Percentiles rank a stretch among this genome's conserved stretches.
These are phyloP conservation scores for Albula glossodonta DNA, from an alignment of 2,113 vertebrate genomes.

Conservation along the genomic window DNA sequence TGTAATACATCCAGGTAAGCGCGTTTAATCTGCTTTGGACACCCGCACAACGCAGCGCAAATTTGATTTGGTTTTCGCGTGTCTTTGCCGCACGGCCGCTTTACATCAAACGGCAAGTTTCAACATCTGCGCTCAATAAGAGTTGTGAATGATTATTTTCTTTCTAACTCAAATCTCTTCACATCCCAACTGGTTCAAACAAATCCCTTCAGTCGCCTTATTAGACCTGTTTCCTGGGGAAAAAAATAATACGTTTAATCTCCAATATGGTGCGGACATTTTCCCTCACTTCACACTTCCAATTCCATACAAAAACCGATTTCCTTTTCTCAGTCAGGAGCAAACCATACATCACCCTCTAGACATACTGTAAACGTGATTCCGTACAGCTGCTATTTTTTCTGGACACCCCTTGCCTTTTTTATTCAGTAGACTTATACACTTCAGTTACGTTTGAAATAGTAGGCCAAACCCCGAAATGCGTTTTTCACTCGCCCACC, in stretches of 20 bases:
- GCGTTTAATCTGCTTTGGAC: constrained; percentile 59
- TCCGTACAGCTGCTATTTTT: constrained; percentile 54
- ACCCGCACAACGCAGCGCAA: constrained; percentile 54
- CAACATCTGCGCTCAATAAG: constrained; percentile 73
- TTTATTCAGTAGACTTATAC: constrained; percentile 39
- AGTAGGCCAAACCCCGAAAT: too few relatives aligned
- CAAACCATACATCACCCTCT: constrained; percentile 51
- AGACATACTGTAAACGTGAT: constrained; percentile 49
- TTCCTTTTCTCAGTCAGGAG: constrained; percentile 72
- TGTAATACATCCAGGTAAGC: constrained; percentile 57
- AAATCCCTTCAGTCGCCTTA: constrained; percentile 65
- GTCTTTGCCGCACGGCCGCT: constrained; percentile 62
- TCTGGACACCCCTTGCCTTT: constrained; percentile 40
- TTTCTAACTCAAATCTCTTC: constrained; percentile 62
- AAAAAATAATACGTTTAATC: constrained; percentile 67
- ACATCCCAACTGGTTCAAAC: constrained; percentile 70
- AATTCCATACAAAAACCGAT: constrained; percentile 76
- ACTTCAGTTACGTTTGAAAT: constrained; percentile 1
- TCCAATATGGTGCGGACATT: constrained; percentile 72
- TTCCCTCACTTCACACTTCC: constrained; percentile 56
- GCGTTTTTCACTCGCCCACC: background rate
- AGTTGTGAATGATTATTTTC: constrained; percentile 65
- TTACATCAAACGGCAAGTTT: constrained; percentile 69
- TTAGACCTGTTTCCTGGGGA: constrained; percentile 66
- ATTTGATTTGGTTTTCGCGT: constrained; percentile 71